A percentile compares a stretch with the other conserved stretches of the same genome.
These are phyloP conservation scores for Nyctalus aviator DNA, from an alignment of 2,797 vertebrate genomes.

Conservation along the genomic window DNA sequence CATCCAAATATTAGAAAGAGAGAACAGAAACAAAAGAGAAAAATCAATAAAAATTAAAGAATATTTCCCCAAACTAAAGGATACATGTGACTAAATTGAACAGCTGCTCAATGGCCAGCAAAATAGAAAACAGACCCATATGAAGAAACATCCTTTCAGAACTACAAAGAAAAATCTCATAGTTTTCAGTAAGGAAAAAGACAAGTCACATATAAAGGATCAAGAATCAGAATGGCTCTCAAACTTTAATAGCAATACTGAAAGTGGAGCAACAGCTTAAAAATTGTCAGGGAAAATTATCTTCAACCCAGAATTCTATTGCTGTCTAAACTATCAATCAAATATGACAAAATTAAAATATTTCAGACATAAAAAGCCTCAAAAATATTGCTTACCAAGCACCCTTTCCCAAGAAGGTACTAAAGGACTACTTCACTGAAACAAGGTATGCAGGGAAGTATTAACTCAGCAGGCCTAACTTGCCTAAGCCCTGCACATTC, in stretches of 20 bases:
- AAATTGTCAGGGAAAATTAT: constrained; percentile 45
- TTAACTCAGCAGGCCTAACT: neutral
- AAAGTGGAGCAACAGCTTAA: neutral
- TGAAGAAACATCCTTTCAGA: neutral
- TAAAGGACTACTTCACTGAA: neutral
- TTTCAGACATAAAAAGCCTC: constrained; percentile 7
- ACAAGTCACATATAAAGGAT: neutral
- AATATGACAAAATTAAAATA: constrained; percentile 49
- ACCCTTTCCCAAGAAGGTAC: constrained; percentile 12
- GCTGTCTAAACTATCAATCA: constrained; percentile 1
- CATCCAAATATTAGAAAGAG: constrained; percentile 18
- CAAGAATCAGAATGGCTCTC: constrained; percentile 1
- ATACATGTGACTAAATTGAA: constrained; percentile 35
- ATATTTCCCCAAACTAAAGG: constrained; percentile 15
- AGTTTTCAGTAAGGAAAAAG: neutral
- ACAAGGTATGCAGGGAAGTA: constrained; percentile 8
- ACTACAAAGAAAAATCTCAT: constrained; percentile 23
- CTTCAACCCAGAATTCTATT: constrained; percentile 15
- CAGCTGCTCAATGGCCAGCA: neutral
- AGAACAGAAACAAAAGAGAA: constrained; percentile 56
- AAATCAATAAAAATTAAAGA: constrained; percentile 44
- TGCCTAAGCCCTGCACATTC: neutral
- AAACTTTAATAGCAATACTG: constrained; percentile 14
- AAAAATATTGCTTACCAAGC: neutral
- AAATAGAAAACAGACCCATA: neutral